A percentile compares a stretch with the other conserved stretches of the same genome.
These are phyloP conservation scores for Adela reaumurella DNA, from an alignment of 2,888 invertebrate genomes.

Conservation along the genomic window DNA sequence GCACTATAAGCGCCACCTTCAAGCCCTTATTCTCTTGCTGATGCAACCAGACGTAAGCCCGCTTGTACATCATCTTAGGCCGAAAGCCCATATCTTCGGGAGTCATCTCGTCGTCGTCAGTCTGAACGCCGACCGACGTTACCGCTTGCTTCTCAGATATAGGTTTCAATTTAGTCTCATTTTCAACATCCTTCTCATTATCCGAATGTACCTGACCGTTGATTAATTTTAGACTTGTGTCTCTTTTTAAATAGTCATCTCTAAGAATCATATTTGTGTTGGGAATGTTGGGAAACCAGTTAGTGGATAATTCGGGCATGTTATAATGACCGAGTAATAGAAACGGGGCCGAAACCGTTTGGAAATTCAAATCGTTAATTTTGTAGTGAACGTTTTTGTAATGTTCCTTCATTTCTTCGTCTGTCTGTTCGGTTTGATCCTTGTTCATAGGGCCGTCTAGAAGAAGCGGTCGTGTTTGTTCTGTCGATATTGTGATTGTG, in stretches of 20 bases:
- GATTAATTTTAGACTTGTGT: conserved; percentile 26
- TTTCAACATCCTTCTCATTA: conserved; percentile 33
- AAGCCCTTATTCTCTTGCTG: conserved; percentile 74
- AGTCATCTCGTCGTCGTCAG: conserved; percentile 41
- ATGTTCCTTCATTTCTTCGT: conserved; percentile 42
- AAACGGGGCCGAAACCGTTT: conserved; percentile 39
- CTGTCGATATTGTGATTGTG: conserved; percentile 75
- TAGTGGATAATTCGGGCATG: conserved; percentile 58
- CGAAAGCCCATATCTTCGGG: conserved; percentile 33
- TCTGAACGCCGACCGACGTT: conserved; percentile 55
- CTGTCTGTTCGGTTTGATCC: conserved; percentile 16
- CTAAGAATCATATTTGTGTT: conserved; percentile 29
- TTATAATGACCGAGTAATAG: conserved; percentile 67
- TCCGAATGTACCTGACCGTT: conserved; percentile 36
- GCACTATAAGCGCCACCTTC: conserved; percentile 65
- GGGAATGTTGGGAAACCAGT: conserved; percentile 41
- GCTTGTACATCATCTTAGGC: conserved; percentile 39
- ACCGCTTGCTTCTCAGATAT: conserved; percentile 17
- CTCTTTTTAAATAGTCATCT: conserved; percentile 20
- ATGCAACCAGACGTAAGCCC: conserved; percentile 60
- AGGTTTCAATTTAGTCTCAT: conserved; percentile 40
- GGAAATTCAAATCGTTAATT: conserved; percentile 34
- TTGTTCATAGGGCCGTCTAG: conserved; percentile 65
- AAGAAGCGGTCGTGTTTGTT: conserved; percentile 65
- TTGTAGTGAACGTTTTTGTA: conserved; percentile 48